A percentile compares a stretch with the other conserved stretches of the same genome.
These are phyloP conservation scores for Dromococcyx pavoninus DNA, from an alignment of 2,797 vertebrate species.

Conservation along the genomic window DNA sequence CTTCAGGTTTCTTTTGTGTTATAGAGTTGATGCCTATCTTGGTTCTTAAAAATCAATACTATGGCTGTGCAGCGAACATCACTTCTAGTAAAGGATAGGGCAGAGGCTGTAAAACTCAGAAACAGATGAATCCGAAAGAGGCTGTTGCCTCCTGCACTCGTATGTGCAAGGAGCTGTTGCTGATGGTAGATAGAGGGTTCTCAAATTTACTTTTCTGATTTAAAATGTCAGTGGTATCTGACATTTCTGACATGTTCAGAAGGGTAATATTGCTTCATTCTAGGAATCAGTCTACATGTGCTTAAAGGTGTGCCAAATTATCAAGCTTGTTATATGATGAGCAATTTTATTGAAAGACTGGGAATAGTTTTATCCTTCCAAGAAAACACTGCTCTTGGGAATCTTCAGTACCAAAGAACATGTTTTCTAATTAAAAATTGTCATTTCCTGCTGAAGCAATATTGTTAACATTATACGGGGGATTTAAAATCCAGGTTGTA, in stretches of 20 bases:
- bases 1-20: neutral
- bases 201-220: neutral
- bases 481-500: neutral
- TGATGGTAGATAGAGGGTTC: neutral
- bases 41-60: neutral
- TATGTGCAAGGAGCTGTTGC: neutral
- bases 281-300: neutral
- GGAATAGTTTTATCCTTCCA: neutral
- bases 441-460: neutral
- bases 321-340: neutral
- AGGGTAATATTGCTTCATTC: neutral
- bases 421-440: neutral
- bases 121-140: conserved; percentile 1
- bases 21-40: neutral
- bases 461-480: neutral
- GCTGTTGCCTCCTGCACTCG: neutral
- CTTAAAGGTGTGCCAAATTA: neutral
- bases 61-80: neutral
- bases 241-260: neutral
- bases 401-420: neutral
- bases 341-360: neutral
- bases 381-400: neutral
- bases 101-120: neutral
- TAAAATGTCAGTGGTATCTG: neutral
- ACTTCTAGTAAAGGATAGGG: neutral